These are phyloP conservation scores for Timema cristinae DNA, from an alignment of 2,888 invertebrate genomes.

Conservation along the genomic window DNA sequence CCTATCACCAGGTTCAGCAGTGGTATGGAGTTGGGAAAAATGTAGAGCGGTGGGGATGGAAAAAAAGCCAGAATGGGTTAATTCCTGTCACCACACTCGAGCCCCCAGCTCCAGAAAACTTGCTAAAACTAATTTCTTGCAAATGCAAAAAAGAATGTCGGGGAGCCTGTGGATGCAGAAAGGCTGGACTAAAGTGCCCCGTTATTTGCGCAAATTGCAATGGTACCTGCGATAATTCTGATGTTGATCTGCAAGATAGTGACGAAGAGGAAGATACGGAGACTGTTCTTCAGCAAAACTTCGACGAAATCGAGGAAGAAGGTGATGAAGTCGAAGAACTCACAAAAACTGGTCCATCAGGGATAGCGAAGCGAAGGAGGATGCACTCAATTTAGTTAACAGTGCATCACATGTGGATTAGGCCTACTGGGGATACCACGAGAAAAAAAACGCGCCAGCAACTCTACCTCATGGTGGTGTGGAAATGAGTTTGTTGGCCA, in stretches of 20 bases:
- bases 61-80: conserved; percentile 29
- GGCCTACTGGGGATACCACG: conserved; percentile 41
- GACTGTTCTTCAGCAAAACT: conserved; percentile 31
- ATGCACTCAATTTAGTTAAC: conserved; percentile 24
- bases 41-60: conserved; percentile 28
- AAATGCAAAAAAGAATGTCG: conserved; percentile 13
- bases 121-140: conserved; percentile 26
- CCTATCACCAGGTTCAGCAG: conserved; percentile 32
- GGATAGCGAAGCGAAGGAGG: conserved; percentile 23
- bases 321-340: conserved; percentile 28
- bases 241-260: conserved; percentile 32
- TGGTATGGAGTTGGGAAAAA: conserved; percentile 24
- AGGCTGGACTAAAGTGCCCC: conserved; percentile 23
- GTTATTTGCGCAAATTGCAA: conserved; percentile 26
- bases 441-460: conserved; percentile 39
- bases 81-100: conserved; percentile 24
- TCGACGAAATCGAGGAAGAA: conserved; percentile 33
- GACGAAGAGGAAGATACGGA: conserved; percentile 37
- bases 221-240: conserved; percentile 32
- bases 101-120: conserved; percentile 16
- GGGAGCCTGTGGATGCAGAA: conserved; percentile 25
- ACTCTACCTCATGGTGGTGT: conserved; percentile 34
- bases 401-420: conserved; percentile 36
- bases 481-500: conserved; percentile 18
- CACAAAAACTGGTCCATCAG: conserved; percentile 26